Conservation (phyloP, 30 jellyfish, hydroid and myxozoan genomes). For the Pseudorhiza aurosa region DNA sequence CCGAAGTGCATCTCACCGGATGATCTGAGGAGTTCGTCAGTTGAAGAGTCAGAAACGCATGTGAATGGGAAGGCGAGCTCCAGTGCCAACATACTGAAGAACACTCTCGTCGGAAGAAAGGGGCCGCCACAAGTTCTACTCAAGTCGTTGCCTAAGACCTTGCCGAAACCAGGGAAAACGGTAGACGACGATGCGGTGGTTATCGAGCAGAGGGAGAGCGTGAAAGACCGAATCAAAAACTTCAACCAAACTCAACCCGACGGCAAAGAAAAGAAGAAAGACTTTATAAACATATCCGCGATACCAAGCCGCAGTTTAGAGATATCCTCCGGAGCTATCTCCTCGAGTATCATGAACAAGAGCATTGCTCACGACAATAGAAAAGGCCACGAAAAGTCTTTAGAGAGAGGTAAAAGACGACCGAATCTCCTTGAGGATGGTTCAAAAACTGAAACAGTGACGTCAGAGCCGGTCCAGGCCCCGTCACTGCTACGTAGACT, state of each 20-base stretch:
- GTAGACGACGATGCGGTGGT: not conserved
- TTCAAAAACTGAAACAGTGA: not conserved
- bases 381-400: conserved; percentile 1
- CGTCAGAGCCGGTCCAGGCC: conserved; percentile 43
- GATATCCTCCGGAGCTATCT: conserved; percentile 30
- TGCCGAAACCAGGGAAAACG: conserved; percentile 19
- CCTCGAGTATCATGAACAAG: conserved; percentile 40
- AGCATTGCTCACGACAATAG: conserved; percentile 11
- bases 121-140: conserved; percentile 37
- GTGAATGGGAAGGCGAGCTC: not conserved
- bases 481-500: conserved; percentile 51
- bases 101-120: conserved; percentile 6
- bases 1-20: conserved; percentile 45
- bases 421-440: not conserved
- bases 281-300: conserved; percentile 14
- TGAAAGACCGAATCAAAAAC: conserved; percentile 12
- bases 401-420: conserved; percentile 1
- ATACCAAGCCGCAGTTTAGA: conserved; percentile 39
- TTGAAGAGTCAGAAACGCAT: not conserved
- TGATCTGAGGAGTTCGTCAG: conserved; percentile 22
- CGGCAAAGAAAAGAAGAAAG: conserved; percentile 14
- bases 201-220: conserved; percentile 1
- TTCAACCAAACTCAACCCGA: conserved; percentile 3
- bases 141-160: conserved; percentile 17
- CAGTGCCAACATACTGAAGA: conserved; percentile 24